Conservation (phyloP, 2,797 vertebrate species). For the Hapalemur alaotrensis region DNA sequence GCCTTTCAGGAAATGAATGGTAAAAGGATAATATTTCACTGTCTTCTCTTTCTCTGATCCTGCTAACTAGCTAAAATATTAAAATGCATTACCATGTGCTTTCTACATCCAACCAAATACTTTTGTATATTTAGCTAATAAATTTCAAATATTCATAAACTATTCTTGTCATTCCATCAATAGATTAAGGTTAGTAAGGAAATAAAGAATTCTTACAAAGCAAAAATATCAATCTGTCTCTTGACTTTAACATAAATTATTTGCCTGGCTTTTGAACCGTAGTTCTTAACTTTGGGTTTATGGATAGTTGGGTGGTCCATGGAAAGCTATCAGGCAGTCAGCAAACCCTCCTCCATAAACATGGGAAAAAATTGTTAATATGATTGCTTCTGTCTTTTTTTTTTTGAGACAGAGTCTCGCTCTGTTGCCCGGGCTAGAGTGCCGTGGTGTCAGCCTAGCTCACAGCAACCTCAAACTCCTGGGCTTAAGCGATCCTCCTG, state of each 20-base stretch:
- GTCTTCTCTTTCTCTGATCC: constrained; percentile 31
- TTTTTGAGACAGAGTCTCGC: neutral
- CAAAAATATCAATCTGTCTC: neutral
- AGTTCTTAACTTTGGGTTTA: neutral
- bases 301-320: neutral
- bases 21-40: constrained; percentile 39
- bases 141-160: constrained; percentile 1
- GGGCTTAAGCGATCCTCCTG: too few species aligned
- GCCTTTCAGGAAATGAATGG: constrained; percentile 26
- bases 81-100: neutral
- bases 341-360: neutral
- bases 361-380: neutral
- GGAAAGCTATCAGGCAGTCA: neutral
- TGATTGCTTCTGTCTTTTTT: neutral
- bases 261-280: neutral
- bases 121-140: constrained; percentile 2
- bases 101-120: neutral
- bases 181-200: neutral
- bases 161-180: neutral
- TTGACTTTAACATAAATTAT: neutral
- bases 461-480: too few species aligned
- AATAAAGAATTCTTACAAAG: neutral
- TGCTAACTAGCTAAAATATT: constrained; percentile 30
- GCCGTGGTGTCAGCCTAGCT: too few species aligned
- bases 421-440: too few species aligned